Conservation (phyloP, 2,113 vertebrate genomes). For the Oncorhynchus mykiss region DNA sequence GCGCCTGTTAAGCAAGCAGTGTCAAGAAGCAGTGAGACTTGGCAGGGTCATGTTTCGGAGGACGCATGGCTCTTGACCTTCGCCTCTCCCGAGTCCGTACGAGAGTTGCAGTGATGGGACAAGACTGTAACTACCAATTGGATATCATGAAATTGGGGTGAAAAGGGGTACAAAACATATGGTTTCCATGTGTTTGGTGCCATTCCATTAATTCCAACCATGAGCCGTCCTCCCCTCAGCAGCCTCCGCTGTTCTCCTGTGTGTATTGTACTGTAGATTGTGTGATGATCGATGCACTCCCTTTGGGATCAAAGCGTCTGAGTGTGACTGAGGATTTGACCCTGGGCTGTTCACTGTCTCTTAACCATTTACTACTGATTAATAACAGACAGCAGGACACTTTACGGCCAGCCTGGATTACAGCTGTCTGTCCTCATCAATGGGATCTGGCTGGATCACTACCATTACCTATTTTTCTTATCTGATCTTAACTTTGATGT, state of each 20-base stretch:
- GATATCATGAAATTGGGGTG: too few species aligned
- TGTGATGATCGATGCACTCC: background rate
- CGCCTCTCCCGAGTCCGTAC: too few species aligned
- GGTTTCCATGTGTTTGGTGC: too few species aligned
- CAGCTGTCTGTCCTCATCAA: conserved; percentile 49
- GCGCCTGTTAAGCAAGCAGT: too few species aligned
- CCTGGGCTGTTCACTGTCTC: conserved; percentile 28
- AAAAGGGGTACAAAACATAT: too few species aligned
- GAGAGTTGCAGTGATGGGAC: too few species aligned
- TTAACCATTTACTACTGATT: conserved; percentile 45
- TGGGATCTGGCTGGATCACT: conserved; percentile 38
- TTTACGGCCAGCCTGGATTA: conserved; percentile 46
- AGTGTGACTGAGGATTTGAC: conserved; percentile 9
- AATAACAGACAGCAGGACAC: conserved; percentile 44
- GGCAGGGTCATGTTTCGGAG: too few species aligned
- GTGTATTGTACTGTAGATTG: background rate
- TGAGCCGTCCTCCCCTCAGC: too few species aligned
- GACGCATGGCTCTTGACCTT: too few species aligned
- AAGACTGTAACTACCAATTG: too few species aligned
- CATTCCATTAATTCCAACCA: too few species aligned
- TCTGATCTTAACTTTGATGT: conserved; percentile 47
- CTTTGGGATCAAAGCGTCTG: background rate
- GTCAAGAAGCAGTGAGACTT: too few species aligned
- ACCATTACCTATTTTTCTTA: conserved; percentile 57
- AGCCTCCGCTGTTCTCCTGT: background rate